Evolutionary conservation across 2,888 invertebrate species (phyloP).

Genomic region (Ochropleura plecta): DNA sequence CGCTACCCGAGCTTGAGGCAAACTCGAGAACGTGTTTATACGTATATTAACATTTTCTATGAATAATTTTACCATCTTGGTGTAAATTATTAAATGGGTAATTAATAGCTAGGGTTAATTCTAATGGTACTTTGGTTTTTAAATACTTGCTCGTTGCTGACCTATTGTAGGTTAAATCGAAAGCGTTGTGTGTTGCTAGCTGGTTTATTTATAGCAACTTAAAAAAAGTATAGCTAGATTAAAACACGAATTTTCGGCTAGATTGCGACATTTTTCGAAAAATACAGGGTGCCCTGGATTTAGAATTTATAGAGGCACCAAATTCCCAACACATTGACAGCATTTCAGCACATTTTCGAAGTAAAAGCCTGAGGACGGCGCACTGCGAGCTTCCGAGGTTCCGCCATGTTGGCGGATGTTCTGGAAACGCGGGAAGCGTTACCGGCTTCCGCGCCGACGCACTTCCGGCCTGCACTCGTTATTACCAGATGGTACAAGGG

Average conservation of each 20-base stretch:
- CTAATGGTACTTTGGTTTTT: not conserved
- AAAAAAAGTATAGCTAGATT: slow-evolving; percentile 14
- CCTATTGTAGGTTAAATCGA: not conserved
- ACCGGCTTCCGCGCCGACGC: slow-evolving; percentile 75
- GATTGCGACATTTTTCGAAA: slow-evolving; percentile 31
- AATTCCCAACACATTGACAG: slow-evolving; percentile 49
- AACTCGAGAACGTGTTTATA: slow-evolving; percentile 12
- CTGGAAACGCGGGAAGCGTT: slow-evolving; percentile 73
- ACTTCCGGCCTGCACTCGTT: slow-evolving; percentile 75
- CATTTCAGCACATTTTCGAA: slow-evolving; percentile 50
- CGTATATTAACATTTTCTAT: slow-evolving; percentile 35
- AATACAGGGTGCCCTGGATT: slow-evolving; percentile 6
- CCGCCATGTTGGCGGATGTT: slow-evolving; percentile 72
- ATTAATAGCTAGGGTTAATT: too few relatives aligned
- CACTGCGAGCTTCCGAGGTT: slow-evolving; percentile 53
- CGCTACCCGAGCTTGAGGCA: slow-evolving; percentile 22
- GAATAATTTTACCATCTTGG: slow-evolving; percentile 14
- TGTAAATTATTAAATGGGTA: slow-evolving; percentile 4
- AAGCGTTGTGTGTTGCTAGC: not conserved
- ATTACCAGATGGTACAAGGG: slow-evolving; percentile 62
- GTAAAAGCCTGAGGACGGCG: slow-evolving; percentile 38
- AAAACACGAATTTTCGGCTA: slow-evolving; percentile 44
- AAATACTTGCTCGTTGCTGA: not conserved
- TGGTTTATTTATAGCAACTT: slow-evolving; percentile 9
- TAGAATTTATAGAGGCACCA: slow-evolving; percentile 48